Conservation (phyloP, 2,797 vertebrate species). For the Platyrinchus mystaceus region DNA sequence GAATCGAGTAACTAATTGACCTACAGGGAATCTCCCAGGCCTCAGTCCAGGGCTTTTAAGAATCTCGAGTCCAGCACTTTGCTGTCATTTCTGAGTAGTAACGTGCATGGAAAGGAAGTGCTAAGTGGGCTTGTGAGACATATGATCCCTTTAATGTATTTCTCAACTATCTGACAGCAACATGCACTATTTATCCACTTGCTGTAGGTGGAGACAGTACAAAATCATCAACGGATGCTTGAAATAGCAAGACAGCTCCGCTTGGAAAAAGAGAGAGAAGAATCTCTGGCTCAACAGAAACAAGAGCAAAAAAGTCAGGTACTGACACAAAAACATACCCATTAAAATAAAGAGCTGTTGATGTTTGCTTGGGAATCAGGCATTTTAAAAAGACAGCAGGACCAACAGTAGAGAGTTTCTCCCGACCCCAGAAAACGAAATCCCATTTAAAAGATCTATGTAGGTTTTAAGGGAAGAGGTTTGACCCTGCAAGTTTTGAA, state of each 20-base stretch:
- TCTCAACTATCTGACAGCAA: constrained; percentile 69
- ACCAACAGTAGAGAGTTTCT: not conserved
- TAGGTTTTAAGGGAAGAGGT: not conserved
- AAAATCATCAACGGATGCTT: constrained; percentile 94
- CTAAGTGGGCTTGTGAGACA: constrained; percentile 69
- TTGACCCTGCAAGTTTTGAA: constrained; percentile 18
- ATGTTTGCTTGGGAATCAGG: not conserved
- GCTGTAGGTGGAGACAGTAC: constrained; percentile 96
- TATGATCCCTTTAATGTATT: constrained; percentile 62
- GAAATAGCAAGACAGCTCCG: constrained; percentile 93
- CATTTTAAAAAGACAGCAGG: not conserved
- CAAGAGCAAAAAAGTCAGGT: constrained; percentile 98
- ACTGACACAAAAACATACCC: constrained; percentile 18
- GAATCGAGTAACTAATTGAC: constrained; percentile 72
- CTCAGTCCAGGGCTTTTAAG: constrained; percentile 68
- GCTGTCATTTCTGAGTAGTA: constrained; percentile 71
- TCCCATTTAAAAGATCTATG: not conserved
- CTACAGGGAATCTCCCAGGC: constrained; percentile 71
- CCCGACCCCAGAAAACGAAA: not conserved
- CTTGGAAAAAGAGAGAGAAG: constrained; percentile 94
- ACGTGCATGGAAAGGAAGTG: constrained; percentile 68
- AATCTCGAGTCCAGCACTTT: constrained; percentile 52
- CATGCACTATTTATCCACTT: constrained; percentile 65
- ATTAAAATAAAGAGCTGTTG: not conserved
- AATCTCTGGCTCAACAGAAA: constrained; percentile 90